Percentiles rank a stretch among this genome's conserved stretches.
These are phyloP conservation scores for Pseudococcus jackbeardsleyi DNA, from an alignment of 2,888 invertebrate species.

Conservation along the genomic window DNA sequence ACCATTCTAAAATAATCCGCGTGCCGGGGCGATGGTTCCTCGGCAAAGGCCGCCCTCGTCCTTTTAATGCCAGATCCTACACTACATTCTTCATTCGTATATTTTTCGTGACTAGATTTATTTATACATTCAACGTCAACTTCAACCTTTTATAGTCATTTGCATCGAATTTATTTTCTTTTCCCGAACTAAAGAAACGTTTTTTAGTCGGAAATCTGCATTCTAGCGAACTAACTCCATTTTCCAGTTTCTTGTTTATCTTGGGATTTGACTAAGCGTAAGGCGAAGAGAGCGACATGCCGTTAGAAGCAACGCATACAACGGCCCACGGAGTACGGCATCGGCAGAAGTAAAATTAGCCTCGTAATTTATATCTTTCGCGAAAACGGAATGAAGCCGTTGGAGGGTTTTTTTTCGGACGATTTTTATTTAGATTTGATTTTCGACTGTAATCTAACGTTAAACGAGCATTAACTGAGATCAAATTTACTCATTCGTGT, in stretches of 20 bases:
- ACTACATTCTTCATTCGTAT: conserved; percentile 60
- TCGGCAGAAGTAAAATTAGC: conserved; percentile 50
- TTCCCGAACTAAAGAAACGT: conserved; percentile 55
- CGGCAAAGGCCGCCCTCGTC: conserved; percentile 15
- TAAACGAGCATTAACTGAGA: conserved; percentile 59
- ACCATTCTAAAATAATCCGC: conserved; percentile 56
- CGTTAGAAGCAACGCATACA: not conserved
- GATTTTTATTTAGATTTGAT: conserved; percentile 60
- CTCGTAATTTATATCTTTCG: conserved; percentile 61
- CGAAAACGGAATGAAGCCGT: conserved; percentile 21
- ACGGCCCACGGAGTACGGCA: not conserved
- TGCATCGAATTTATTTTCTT: conserved; percentile 65
- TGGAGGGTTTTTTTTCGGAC: not conserved
- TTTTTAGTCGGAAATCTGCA: conserved; percentile 59
- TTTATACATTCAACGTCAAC: conserved; percentile 64
- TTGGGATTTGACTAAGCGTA: conserved; percentile 56
- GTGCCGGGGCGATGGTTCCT: not conserved
- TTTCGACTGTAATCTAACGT: conserved; percentile 63
- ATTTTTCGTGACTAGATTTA: conserved; percentile 64
- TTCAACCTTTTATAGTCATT: conserved; percentile 64
- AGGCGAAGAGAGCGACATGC: not conserved
- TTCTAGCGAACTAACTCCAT: conserved; percentile 61
- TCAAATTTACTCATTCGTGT: conserved; percentile 53
- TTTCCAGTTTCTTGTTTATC: conserved; percentile 63
- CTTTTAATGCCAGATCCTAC: conserved; percentile 59